These are phyloP conservation scores for Stratiolaelaps scimitus DNA, from an alignment of 1,140 invertebrate genomes.

Conservation along the genomic window DNA sequence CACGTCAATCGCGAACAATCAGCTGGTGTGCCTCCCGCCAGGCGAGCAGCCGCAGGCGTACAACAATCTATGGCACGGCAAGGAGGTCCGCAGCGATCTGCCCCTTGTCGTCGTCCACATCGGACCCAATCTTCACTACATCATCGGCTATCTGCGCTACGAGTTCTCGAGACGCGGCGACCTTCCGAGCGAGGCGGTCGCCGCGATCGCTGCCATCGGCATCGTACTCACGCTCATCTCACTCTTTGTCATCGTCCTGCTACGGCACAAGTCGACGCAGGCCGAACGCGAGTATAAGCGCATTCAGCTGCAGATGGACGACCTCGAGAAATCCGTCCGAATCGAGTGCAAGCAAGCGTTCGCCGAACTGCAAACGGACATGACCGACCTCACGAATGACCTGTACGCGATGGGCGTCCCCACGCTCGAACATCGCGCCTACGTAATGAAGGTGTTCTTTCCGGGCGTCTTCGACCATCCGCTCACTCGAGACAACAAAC, in stretches of 20 bases:
- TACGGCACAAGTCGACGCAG: constrained; percentile 79
- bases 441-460: constrained; percentile 97
- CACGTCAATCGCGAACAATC: constrained; percentile 71
- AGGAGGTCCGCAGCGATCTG: constrained; percentile 56
- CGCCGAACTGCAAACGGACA: constrained; percentile 96
- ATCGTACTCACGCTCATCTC: constrained; percentile 68
- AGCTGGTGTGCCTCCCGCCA: constrained; percentile 78
- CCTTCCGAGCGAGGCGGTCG: constrained; percentile 66
- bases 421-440: constrained; percentile 84
- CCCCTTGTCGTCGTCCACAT: constrained; percentile 71
- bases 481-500: constrained; percentile 68
- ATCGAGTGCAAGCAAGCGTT: constrained; percentile 97
- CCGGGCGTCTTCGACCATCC: constrained; percentile 83
- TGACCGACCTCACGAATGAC: constrained; percentile 93
- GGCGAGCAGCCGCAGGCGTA: constrained; percentile 57
- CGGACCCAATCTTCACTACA: constrained; percentile 67
- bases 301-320: constrained; percentile 98
- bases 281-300: constrained; percentile 89
- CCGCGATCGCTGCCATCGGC: constrained; percentile 66
- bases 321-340: constrained; percentile 89
- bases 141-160: constrained; percentile 71
- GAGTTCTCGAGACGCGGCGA: constrained; percentile 68
- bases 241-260: constrained; percentile 69
- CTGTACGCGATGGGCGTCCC: constrained; percentile 81
- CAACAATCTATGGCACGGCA: constrained; percentile 66